Percentiles rank a stretch among this genome's conserved stretches.
Conservation (phyloP, 2,797 vertebrate species). For the Catharus ustulatus region DNA sequence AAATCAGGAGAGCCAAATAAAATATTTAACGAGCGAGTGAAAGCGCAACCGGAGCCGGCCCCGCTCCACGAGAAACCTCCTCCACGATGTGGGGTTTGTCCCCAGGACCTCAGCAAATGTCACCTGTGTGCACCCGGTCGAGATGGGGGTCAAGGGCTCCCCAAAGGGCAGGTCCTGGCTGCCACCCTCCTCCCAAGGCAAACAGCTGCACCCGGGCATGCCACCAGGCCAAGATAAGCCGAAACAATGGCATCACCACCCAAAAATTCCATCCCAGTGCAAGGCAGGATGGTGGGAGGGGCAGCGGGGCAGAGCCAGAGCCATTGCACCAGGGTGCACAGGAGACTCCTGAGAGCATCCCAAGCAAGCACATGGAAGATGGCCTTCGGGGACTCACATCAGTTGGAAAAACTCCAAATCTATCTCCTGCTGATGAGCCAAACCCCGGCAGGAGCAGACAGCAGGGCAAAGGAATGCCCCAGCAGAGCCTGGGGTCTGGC, state of each 20-base stretch:
- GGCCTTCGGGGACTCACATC: not conserved
- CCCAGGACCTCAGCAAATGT: not conserved
- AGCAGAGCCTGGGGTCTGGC: not conserved
- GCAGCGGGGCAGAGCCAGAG: not conserved
- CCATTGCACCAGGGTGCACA: fast-evolving
- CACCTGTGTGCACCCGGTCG: not conserved
- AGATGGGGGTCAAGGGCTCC: not conserved
- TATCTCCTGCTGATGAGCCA: not conserved
- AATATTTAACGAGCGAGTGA: slow-evolving; percentile 63
- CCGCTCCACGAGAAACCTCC: not conserved
- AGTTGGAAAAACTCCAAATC: not conserved
- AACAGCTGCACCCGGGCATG: not conserved
- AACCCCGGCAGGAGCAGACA: not conserved
- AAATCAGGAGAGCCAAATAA: slow-evolving; percentile 55
- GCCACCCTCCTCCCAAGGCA: slow-evolving; percentile 9
- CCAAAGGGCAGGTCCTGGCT: not conserved
- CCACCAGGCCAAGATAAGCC: not conserved
- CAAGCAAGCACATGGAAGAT: fast-evolving
- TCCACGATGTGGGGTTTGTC: fast-evolving
- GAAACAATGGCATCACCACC: not conserved
- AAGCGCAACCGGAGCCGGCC: not conserved
- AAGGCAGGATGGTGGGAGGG: not conserved
- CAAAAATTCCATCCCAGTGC: not conserved
- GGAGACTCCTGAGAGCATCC: not conserved
- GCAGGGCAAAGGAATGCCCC: not conserved